Base-by-base conservation (phyloP, 1,140 invertebrate genomes). In the Drosophila kepulauana region DNA sequence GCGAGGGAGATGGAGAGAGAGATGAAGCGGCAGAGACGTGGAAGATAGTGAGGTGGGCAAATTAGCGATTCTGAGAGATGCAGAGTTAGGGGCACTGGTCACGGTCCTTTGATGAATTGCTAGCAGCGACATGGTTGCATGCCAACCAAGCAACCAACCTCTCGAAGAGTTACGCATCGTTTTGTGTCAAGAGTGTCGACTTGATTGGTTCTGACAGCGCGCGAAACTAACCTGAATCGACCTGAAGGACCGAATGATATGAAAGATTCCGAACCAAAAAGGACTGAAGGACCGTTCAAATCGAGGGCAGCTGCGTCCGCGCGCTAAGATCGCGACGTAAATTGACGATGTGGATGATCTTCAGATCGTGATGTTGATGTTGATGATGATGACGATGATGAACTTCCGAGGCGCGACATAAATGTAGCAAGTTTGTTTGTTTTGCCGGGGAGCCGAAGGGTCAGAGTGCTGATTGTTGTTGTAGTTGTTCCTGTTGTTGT, bases 191-290 rank as follows among this genome's bases (percentile, higher is more conserved):
- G 84, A 89, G 85, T 89, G 80, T 87, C 78, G 85, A 78, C 78
- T 89, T 89, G 85, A 88, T 88, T 89, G 85, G 74, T 85, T 88
- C 81, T 88, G 85, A 88, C 85, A 88, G 85, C 85, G 85, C 85
- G 85, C 85, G 85, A 88, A 88, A 88, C 78, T 67, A 62, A 69
- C 48, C 71, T 73, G 46, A 68, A 68, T 65, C 62, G 69, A 41
- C 49, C 61, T 38, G 35, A 62, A 69, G 73, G 57, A 56, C 51
- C 51, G 48, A 48, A 25, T 46, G 51, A 48, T 48, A 48, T 10
- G 41, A 20, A 16, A 16, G 46, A 48, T 48, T n/a, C 46, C 43
- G 13, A 33, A 33, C 65, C 63, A 78, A 52, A 59, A 78, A 75
- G 59, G 78, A 76, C 79, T 56, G 56, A 58, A 48, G 35, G 52